Percentiles rank a stretch among this genome's conserved stretches.
Evolutionary conservation across 1,140 invertebrate species (phyloP).

Genomic region (Potamilus streckersoni): DNA sequence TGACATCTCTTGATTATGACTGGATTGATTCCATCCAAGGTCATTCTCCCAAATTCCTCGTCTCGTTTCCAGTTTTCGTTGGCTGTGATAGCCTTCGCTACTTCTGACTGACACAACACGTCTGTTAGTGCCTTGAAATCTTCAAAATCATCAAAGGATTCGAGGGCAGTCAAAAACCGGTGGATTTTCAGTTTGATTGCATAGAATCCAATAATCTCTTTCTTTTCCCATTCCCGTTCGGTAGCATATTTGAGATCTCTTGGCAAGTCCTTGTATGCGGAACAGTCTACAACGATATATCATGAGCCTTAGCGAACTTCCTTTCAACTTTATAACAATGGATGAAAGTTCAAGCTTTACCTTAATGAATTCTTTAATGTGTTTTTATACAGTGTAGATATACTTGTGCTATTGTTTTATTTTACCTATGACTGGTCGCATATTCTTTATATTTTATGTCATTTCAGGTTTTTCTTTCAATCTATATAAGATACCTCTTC

Average conservation of each 20-base stretch:
- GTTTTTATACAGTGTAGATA: too few species aligned
- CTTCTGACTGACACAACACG: conserved; percentile 13
- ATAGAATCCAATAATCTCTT: conserved; percentile 15
- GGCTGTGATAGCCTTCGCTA: conserved; percentile 8
- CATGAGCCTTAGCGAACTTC: too few species aligned
- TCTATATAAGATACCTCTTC: too few species aligned
- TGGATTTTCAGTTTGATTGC: conserved; percentile 20
- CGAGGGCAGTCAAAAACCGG: conserved; percentile 10
- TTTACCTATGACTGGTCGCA: too few species aligned
- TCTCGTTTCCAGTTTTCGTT: conserved; percentile 20
- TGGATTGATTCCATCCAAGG: conserved; percentile 19
- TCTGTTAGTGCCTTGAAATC: conserved; percentile 17
- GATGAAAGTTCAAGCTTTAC: too few species aligned
- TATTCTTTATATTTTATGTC: too few species aligned
- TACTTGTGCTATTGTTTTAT: too few species aligned
- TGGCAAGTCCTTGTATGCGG: conserved; percentile 14
- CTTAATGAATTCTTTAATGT: too few species aligned
- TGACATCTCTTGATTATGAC: conserved; percentile 16
- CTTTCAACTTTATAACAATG: too few species aligned
- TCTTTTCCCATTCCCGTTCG: conserved; percentile 22
- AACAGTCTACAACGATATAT: background rate
- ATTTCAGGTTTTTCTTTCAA: too few species aligned
- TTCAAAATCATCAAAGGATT: conserved; percentile 18
- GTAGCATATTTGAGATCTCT: conserved; percentile 13
- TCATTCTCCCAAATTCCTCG: conserved; percentile 24